Conservation (phyloP, 2,113 vertebrate genomes). For the Rhinogobius similis region DNA sequence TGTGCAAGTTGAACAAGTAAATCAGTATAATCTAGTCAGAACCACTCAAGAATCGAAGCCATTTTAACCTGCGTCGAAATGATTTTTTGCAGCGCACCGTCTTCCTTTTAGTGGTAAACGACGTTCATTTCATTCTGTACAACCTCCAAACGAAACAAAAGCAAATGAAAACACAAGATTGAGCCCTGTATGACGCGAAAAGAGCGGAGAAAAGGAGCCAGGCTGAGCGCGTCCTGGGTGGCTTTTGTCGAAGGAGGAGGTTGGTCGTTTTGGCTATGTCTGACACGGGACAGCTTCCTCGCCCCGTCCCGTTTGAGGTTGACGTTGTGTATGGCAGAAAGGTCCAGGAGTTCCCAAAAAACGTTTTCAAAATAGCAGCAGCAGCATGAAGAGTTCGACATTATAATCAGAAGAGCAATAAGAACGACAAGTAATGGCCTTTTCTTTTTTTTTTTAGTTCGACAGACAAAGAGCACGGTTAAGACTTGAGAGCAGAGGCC, state of each 20-base stretch:
- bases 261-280: constrained; percentile 31
- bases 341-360: constrained; percentile 59
- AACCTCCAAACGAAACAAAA: constrained; percentile 15
- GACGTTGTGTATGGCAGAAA: constrained; percentile 79
- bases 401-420: constrained; percentile 29
- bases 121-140: constrained; percentile 1
- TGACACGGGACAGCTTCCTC: constrained; percentile 15
- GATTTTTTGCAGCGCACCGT: not conserved
- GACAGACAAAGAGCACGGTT: constrained; percentile 63
- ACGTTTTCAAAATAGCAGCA: constrained; percentile 73
- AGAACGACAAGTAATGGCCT: constrained; percentile 70
- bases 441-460: constrained; percentile 44
- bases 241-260: constrained; percentile 11
- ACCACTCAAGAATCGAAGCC: not conserved
- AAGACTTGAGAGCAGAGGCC: constrained; percentile 34
- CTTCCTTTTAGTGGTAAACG: not conserved
- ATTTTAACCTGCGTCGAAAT: not conserved
- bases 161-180: constrained; percentile 34
- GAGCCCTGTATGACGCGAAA: constrained; percentile 54
- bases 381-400: constrained; percentile 60
- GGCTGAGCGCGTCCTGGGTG: constrained; percentile 5
- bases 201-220: constrained; percentile 33
- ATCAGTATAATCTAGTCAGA: not conserved
- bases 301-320: constrained; percentile 73
- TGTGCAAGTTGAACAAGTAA: not conserved